phyloP scores from a whole-genome alignment of 2,113 vertebrate genomes.

The Percopsis transmontana region DNA sequence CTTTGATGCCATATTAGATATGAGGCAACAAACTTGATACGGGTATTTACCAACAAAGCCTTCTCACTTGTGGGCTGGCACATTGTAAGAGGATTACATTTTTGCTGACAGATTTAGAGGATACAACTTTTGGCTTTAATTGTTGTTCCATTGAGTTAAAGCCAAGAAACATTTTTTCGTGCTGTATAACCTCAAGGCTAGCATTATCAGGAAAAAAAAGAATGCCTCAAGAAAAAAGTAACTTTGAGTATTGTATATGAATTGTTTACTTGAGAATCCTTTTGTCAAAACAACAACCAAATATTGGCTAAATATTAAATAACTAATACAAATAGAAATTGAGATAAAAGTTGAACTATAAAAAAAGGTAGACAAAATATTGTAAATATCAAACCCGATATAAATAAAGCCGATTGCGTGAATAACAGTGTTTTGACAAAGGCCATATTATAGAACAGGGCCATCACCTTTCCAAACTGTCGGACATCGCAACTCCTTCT shows the following conservation, averaged over 20 bases:
- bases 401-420: no score
- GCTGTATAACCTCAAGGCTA: conserved; percentile 8
- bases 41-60: conserved; percentile 79
- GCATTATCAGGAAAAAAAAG: background rate
- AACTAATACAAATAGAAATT: no score
- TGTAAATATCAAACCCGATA: no score
- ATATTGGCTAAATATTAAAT: no score
- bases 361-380: no score
- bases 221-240: background rate
- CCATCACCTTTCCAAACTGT: conserved; percentile 6
- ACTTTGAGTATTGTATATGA: conserved; percentile 1
- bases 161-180: conserved; percentile 28
- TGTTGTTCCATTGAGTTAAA: conserved; percentile 59
- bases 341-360: no score
- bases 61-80: conserved; percentile 55
- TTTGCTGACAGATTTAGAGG: conserved; percentile 62
- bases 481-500: background rate
- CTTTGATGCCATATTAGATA: conserved; percentile 73
- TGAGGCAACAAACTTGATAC: conserved; percentile 71
- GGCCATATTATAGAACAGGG: no score
- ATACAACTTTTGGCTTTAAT: conserved; percentile 69
- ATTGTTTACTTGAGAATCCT: background rate
- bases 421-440: no score
- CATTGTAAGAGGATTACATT: conserved; percentile 79
- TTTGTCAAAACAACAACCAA: background rate